Evolutionary conservation across 2,113 vertebrate species (phyloP).

Genomic region (Lepus americanus): DNA sequence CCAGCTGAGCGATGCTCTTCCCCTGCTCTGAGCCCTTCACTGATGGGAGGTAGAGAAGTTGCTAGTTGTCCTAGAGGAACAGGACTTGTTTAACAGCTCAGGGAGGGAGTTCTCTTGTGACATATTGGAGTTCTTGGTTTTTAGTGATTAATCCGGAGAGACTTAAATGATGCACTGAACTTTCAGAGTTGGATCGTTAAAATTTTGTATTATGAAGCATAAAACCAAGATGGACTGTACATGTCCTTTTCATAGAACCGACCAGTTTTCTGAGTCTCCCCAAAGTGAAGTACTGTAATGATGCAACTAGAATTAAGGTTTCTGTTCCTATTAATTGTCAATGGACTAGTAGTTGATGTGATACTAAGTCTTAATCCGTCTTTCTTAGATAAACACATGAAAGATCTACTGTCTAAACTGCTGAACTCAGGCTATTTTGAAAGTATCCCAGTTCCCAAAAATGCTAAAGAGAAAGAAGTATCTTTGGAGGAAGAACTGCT

Average conservation of each 20-base stretch:
- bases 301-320: conserved; percentile 17
- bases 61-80: background rate
- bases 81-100: background rate
- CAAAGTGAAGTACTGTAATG: background rate
- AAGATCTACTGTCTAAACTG: conserved; percentile 92
- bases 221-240: background rate
- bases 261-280: background rate
- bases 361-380: conserved; percentile 52
- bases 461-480: conserved; percentile 80
- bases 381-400: conserved; percentile 93
- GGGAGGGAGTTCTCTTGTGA: conserved; percentile 14
- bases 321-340: conserved; percentile 33
- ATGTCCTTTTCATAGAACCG: conserved; percentile 1
- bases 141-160: background rate
- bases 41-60: background rate
- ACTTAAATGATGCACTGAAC: conserved; percentile 26
- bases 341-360: conserved; percentile 7
- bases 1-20: background rate
- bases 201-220: background rate
- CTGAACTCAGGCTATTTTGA: conserved; percentile 95
- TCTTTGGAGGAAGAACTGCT: conserved; percentile 83
- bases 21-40: background rate
- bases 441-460: conserved; percentile 89
- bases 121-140: background rate
- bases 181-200: conserved; percentile 50